These are phyloP conservation scores for Ceyx margarethae DNA, from an alignment of 2,113 vertebrate genomes.

Conservation along the genomic window DNA sequence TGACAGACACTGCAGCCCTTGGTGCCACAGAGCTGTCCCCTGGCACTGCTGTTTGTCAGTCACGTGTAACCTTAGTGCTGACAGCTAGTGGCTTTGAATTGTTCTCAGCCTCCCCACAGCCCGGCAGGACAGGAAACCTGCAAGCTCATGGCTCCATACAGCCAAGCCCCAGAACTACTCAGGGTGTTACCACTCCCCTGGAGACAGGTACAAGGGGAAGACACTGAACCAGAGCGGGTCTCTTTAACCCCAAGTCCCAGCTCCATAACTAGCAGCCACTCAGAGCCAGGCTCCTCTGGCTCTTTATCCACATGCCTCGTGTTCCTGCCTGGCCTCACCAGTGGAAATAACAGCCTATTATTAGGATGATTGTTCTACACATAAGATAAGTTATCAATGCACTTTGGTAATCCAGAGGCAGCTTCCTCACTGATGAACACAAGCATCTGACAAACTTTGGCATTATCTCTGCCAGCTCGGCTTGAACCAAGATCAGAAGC, in stretches of 20 bases:
- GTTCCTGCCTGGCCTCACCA: neutral
- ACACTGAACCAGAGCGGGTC: neutral
- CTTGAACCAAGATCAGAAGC: neutral
- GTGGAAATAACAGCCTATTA: neutral
- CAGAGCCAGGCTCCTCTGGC: neutral
- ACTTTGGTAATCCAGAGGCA: neutral
- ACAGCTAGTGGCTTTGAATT: neutral
- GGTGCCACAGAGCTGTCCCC: neutral
- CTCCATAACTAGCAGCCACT: neutral
- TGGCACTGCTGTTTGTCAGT: neutral
- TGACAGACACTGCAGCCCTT: neutral
- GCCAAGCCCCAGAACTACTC: neutral
- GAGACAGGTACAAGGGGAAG: neutral
- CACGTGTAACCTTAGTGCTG: neutral
- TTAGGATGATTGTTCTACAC: neutral
- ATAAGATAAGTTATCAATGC: neutral
- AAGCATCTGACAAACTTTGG: neutral
- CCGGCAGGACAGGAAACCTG: neutral
- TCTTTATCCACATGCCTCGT: neutral
- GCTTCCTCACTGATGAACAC: neutral
- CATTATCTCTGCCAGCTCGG: neutral
- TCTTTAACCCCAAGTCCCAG: neutral
- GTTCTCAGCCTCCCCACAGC: neutral
- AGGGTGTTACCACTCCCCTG: fast-evolving
- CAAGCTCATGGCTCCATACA: fast-evolving